Evolutionary conservation across 2,888 invertebrate genomes (phyloP).

Genomic region (Campoletis raptor): DNA sequence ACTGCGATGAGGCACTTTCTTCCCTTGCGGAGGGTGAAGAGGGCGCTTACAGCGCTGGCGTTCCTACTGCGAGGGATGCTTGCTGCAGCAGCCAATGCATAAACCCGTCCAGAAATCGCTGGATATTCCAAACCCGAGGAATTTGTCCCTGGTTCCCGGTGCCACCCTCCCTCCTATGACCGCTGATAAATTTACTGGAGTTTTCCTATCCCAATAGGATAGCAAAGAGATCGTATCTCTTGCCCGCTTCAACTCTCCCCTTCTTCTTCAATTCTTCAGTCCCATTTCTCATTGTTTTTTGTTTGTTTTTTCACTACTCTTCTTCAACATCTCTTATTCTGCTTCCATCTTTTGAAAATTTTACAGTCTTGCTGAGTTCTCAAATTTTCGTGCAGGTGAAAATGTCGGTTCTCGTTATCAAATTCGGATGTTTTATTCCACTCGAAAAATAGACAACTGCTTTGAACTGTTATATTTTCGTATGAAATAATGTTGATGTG

Average conservation of each 20-base stretch:
- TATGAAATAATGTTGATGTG: neutral
- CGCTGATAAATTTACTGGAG: conserved; percentile 84
- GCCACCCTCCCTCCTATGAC: conserved; percentile 82
- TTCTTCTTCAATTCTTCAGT: conserved; percentile 51
- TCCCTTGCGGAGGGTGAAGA: conserved; percentile 40
- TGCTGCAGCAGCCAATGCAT: conserved; percentile 28
- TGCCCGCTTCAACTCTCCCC: conserved; percentile 46
- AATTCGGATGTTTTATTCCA: neutral
- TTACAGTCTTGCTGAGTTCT: conserved; percentile 17
- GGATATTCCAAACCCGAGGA: conserved; percentile 78
- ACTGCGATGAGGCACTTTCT: conserved; percentile 48
- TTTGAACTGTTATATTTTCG: neutral
- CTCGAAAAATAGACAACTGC: neutral
- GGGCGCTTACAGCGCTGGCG: conserved; percentile 57
- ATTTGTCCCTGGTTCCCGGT: conserved; percentile 80
- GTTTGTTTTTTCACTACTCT: conserved; percentile 57
- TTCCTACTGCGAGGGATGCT: conserved; percentile 34
- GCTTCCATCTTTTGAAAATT: conserved; percentile 20
- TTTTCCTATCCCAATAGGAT: conserved; percentile 69
- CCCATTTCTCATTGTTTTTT: conserved; percentile 54
- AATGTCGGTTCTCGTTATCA: too few relatives aligned
- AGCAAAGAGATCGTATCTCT: conserved; percentile 58
- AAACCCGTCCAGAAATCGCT: conserved; percentile 42
- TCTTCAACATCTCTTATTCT: neutral
- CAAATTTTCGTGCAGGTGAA: neutral